Base-by-base conservation (phyloP, 2,113 vertebrate species). In the Daphoenositta chrysoptera region DNA sequence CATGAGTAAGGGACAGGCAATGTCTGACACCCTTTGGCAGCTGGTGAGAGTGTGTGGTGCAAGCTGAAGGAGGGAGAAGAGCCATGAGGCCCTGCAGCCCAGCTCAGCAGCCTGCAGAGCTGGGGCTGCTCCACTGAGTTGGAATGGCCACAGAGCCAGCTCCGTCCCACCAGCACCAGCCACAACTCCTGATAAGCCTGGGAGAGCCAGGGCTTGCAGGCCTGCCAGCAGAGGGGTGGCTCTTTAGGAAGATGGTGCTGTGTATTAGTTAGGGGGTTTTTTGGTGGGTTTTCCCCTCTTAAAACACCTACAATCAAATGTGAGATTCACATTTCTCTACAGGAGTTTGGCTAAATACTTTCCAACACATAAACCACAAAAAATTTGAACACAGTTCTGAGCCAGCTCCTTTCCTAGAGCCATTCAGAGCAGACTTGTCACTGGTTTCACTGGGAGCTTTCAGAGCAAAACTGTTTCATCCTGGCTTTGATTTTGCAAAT, bases 121-220 rank as follows among this genome's bases (percentile, higher is more conserved):
- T 35, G 27, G 45, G 39, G 44, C 73, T 64, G 28, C 33, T 75
- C 48, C 5, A 7, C 31, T n/a, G 47, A 56, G 56, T 48, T 6
- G 6, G 60, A 35, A 44, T 22, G 24, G 65, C 48, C 68, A n/a
- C 0, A 2, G 51, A 31, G 60, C 23, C 57, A 33, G 42, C 3
- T 1, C 44, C 0, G 0, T 65, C 37, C n/a, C 35, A 39, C 50
- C 5, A 6, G 58, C 33, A 45, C 13, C 4, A 3, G 81, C 16
- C 2, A 7, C 18, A 66, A 7, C 19, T 71, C n/a, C 69, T 4
- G 5, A 11, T 8, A 28, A 69, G 17, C 15, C 39, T 7, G 5
- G 47, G 47, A 24, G 45, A 51, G 47, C 28, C 0, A 0, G 71
- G 27, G 8, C 33, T 81, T 42, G 65, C 70, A 66, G 65, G 26